Evolutionary conservation across 2,113 vertebrate species (phyloP).

Genomic region (Psittacula cyanocephala): DNA sequence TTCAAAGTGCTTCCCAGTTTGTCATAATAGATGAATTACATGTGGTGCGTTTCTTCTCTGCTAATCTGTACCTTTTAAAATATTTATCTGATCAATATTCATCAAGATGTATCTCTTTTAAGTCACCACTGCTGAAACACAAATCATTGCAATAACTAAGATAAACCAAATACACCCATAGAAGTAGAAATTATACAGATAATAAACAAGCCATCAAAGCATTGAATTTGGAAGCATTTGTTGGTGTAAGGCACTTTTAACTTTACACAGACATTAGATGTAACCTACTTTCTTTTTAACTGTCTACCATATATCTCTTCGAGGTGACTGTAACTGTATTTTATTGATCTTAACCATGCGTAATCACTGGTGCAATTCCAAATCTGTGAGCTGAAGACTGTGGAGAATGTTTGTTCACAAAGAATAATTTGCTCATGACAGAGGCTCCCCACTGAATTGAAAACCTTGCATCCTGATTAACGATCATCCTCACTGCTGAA

Average conservation of each 20-base stretch:
- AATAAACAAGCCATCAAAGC: neutral
- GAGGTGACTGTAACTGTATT: neutral
- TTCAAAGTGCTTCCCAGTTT: neutral
- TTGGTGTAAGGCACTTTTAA: neutral
- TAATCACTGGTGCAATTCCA: neutral
- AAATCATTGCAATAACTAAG: neutral
- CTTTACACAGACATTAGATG: neutral
- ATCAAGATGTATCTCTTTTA: neutral
- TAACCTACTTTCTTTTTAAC: neutral
- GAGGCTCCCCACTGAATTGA: neutral
- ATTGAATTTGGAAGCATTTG: neutral
- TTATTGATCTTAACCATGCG: neutral
- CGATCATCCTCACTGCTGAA: neutral
- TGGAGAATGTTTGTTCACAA: neutral
- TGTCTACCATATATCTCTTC: neutral
- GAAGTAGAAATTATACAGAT: neutral
- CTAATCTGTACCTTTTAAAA: conserved; percentile 9
- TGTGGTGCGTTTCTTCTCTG: neutral
- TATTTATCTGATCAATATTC: conserved; percentile 17
- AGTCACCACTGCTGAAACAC: neutral
- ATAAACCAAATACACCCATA: neutral
- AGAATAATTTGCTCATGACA: neutral
- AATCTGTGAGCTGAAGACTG: neutral
- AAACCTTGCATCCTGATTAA: neutral
- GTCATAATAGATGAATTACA: neutral